Evolutionary conservation across 2,113 vertebrate species (phyloP).

Genomic region (Ciconia maguari): DNA sequence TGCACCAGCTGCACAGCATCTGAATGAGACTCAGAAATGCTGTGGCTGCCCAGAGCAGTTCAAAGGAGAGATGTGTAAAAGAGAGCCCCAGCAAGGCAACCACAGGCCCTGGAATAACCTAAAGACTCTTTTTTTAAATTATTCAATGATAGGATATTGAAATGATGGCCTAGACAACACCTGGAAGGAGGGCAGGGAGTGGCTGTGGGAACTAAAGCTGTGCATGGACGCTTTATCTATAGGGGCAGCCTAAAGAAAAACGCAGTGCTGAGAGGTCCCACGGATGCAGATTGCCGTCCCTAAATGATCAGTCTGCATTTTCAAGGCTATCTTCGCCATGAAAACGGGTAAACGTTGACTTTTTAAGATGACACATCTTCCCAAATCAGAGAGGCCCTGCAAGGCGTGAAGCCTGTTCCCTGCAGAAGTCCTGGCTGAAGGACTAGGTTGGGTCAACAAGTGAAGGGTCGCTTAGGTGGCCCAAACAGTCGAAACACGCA

Average conservation of each 20-base stretch:
- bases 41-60: neutral
- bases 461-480: neutral
- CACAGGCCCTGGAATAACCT: neutral
- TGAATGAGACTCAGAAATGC: neutral
- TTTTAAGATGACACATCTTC: neutral
- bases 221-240: neutral
- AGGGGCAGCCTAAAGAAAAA: neutral
- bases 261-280: neutral
- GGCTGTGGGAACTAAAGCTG: neutral
- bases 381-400: neutral
- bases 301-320: neutral
- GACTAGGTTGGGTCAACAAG: neutral
- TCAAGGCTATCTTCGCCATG: neutral
- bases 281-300: neutral
- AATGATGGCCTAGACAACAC: neutral
- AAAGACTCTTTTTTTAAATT: neutral
- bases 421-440: neutral
- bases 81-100: neutral
- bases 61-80: neutral
- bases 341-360: neutral
- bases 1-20: neutral
- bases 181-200: neutral
- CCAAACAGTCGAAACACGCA: fast-evolving
- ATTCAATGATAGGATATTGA: neutral
- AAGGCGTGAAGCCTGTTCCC: neutral